Evolutionary conservation across 2,113 vertebrate genomes (phyloP).

Genomic region (Lontra canadensis): DNA sequence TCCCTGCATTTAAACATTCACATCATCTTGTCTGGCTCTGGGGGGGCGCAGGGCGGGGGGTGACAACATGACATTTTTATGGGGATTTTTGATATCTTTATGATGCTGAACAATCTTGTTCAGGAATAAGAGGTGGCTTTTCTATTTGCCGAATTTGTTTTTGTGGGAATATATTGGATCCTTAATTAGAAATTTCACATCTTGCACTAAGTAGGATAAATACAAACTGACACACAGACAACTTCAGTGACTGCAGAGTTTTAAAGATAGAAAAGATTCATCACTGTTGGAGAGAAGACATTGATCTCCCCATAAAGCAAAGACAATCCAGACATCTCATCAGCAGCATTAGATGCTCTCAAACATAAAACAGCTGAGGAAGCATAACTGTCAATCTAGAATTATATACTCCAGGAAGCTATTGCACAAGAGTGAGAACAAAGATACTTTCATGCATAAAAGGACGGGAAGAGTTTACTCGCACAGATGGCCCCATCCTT

Average conservation of each 20-base stretch:
- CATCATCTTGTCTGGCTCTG: neutral
- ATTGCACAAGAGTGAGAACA: neutral
- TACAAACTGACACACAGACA: neutral
- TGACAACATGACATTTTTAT: neutral
- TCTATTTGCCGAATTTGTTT: neutral
- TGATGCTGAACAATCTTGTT: neutral
- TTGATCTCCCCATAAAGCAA: neutral
- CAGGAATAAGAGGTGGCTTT: neutral
- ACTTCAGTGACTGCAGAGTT: neutral
- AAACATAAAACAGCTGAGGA: neutral
- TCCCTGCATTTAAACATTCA: neutral
- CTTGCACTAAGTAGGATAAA: neutral
- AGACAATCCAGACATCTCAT: neutral
- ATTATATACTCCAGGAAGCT: neutral
- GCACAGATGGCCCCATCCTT: neutral
- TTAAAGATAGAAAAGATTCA: neutral
- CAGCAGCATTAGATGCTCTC: neutral
- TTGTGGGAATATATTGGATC: neutral
- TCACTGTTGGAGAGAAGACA: neutral
- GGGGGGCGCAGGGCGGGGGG: neutral
- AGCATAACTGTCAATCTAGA: neutral
- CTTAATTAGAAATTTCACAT: conserved; percentile 5
- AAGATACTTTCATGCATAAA: neutral
- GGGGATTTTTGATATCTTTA: neutral
- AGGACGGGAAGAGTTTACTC: neutral